phyloP scores from a whole-genome alignment of 1,140 invertebrate species.

The Saccostrea cuccullata region DNA sequence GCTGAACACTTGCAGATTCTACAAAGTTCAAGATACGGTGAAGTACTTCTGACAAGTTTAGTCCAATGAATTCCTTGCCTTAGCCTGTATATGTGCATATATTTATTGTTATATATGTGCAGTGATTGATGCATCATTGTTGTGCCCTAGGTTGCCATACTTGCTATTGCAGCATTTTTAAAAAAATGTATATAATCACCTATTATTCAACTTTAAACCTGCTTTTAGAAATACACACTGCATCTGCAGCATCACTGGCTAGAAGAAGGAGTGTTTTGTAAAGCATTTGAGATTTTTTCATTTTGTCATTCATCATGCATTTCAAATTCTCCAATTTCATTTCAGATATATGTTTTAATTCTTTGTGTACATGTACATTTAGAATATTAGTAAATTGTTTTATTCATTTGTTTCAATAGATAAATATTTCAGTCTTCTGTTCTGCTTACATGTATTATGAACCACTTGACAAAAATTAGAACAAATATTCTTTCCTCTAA shows the following conservation, averaged over 20 bases:
- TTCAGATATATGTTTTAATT: constrained; percentile 1
- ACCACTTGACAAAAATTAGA: too few relatives aligned
- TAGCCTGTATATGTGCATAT: not conserved
- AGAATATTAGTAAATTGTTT: too few relatives aligned
- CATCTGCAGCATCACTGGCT: too few relatives aligned
- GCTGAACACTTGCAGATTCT: not conserved
- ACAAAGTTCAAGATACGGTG: not conserved
- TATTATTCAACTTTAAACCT: not conserved
- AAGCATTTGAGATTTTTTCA: too few relatives aligned
- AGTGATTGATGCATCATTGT: not conserved
- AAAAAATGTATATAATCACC: not conserved
- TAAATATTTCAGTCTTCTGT: too few relatives aligned
- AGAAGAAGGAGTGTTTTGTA: too few relatives aligned
- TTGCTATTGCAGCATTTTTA: not conserved
- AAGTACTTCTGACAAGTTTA: not conserved
- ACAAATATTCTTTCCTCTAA: too few relatives aligned
- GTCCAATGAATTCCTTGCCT: not conserved
- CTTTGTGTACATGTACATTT: not conserved
- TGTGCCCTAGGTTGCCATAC: not conserved
- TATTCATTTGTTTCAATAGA: too few relatives aligned
- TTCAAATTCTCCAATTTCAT: too few relatives aligned
- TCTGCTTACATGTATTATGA: too few relatives aligned
- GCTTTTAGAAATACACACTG: too few relatives aligned
- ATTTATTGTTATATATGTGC: not conserved
- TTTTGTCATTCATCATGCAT: too few relatives aligned